Evolutionary conservation across 2,888 invertebrate species (phyloP).

Genomic region (Drosophila koepferae): DNA sequence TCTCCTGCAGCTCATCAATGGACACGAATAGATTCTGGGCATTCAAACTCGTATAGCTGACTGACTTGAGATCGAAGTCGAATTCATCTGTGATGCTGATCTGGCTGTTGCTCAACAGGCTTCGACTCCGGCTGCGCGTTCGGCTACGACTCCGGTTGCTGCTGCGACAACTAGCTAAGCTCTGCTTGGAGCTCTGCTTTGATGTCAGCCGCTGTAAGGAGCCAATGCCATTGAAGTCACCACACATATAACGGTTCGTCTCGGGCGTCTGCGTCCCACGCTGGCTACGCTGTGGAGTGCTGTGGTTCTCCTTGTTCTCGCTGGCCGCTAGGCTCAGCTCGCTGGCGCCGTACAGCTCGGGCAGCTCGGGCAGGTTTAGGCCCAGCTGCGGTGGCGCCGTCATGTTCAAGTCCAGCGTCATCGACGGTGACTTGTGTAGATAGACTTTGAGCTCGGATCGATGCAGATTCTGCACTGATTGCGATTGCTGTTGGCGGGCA

Average conservation of each 20-base stretch:
- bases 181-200: constrained; percentile 73
- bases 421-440: constrained; percentile 82
- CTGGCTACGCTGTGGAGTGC: constrained; percentile 10
- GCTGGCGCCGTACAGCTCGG: constrained; percentile 74
- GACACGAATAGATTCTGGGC: constrained; percentile 84
- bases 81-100: constrained; percentile 79
- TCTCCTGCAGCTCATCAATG: constrained; percentile 85
- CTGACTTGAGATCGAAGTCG: constrained; percentile 83
- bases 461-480: constrained; percentile 83
- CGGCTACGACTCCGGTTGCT: constrained; percentile 29
- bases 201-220: constrained; percentile 62
- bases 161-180: constrained; percentile 66
- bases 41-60: constrained; percentile 84
- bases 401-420: constrained; percentile 72
- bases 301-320: constrained; percentile 78
- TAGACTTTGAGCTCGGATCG: constrained; percentile 82
- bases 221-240: constrained; percentile 80
- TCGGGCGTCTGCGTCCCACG: neutral
- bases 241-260: constrained; percentile 14
- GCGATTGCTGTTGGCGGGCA: constrained; percentile 77
- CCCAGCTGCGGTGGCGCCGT: constrained; percentile 70
- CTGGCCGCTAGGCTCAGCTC: constrained; percentile 66
- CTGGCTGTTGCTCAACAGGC: constrained; percentile 38
- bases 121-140: constrained; percentile 26
- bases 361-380: constrained; percentile 72